phyloP scores from a whole-genome alignment of 2,113 vertebrate species.

The Daboia siamensis region DNA sequence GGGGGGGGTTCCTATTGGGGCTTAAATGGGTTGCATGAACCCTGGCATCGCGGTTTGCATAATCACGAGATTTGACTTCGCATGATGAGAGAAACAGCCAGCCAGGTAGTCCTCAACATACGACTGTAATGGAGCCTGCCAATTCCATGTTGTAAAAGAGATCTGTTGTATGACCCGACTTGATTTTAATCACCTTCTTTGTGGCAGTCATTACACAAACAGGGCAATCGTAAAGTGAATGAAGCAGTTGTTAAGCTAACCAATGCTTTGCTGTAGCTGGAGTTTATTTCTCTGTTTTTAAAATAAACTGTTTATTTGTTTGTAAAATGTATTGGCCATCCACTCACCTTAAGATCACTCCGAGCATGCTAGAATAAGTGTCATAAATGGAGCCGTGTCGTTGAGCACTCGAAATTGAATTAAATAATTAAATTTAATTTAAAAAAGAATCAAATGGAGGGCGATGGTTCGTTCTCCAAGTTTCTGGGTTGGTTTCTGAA shows the following conservation, averaged over 20 bases:
- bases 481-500: too few species aligned
- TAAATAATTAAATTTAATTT: too few species aligned
- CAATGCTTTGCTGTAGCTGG: background rate
- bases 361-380: background rate
- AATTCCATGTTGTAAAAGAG: background rate
- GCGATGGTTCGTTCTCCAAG: too few species aligned
- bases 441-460: too few species aligned
- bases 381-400: background rate
- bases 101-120: background rate
- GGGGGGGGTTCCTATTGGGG: background rate
- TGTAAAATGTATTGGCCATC: background rate
- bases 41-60: background rate
- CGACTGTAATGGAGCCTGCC: background rate
- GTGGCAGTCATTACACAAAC: background rate
- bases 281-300: background rate
- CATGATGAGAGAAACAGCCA: background rate
- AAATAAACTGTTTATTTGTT: background rate
- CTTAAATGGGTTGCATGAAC: background rate
- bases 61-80: background rate
- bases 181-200: background rate
- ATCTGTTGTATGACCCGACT: background rate
- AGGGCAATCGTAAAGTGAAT: background rate
- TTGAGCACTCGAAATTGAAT: too few species aligned
- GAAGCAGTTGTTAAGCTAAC: background rate
- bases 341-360: background rate